phyloP scores from a whole-genome alignment of 2,113 vertebrate genomes.

The Ctenodactylus gundi region DNA sequence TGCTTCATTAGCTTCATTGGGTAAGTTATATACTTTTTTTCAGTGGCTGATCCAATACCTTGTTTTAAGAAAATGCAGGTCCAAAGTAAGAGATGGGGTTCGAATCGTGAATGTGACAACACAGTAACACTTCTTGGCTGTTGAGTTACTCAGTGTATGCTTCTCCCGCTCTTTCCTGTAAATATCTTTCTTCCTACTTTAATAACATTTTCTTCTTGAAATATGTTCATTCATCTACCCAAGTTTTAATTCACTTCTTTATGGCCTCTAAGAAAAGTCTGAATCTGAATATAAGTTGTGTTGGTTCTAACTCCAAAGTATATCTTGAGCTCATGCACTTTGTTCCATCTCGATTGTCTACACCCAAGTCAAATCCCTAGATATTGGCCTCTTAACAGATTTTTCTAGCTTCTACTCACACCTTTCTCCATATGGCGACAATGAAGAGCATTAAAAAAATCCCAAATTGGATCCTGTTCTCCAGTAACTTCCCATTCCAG shows the following conservation, averaged over 20 bases:
- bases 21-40: neutral
- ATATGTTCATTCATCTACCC: neutral
- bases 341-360: neutral
- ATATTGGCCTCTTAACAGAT: neutral
- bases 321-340: neutral
- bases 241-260: neutral
- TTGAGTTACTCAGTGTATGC: neutral
- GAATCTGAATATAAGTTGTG: neutral
- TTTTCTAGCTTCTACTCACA: neutral
- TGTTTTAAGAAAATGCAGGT: neutral
- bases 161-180: neutral
- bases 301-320: neutral
- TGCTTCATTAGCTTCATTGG: constrained; percentile 17
- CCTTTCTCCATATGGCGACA: no score
- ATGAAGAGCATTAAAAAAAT: no score
- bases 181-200: no score
- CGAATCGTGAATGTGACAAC: neutral
- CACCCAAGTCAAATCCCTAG: neutral
- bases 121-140: neutral
- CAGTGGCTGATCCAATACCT: neutral
- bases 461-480: neutral
- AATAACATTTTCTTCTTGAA: neutral
- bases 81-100: neutral
- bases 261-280: neutral
- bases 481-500: neutral